Conservation (phyloP, 2,888 invertebrate species). For the Baccha elongata region DNA sequence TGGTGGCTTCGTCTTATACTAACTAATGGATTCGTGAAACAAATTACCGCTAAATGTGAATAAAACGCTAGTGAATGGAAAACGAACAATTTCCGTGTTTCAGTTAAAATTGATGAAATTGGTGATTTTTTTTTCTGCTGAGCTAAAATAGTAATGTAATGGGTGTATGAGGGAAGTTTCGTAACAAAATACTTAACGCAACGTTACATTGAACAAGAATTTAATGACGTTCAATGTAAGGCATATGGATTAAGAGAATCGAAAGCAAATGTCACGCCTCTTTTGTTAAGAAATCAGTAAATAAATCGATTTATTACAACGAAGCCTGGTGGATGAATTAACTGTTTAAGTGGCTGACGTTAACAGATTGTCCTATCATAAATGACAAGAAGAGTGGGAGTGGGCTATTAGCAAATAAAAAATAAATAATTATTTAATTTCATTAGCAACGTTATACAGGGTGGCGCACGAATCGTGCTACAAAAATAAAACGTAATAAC, state of each 20-base stretch:
- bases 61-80: constrained; percentile 52
- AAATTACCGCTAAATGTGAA: constrained; percentile 67
- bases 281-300: constrained; percentile 4
- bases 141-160: background rate
- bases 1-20: constrained; percentile 26
- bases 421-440: too few relatives aligned
- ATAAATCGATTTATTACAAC: constrained; percentile 18
- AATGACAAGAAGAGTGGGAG: background rate
- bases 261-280: constrained; percentile 8
- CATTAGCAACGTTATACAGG: too few relatives aligned
- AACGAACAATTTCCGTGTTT: constrained; percentile 59
- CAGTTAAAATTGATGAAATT: constrained; percentile 59
- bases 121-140: constrained; percentile 58
- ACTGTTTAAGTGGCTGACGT: background rate
- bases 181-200: constrained; percentile 28
- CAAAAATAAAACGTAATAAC: too few relatives aligned
- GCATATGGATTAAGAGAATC: background rate
- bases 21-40: constrained; percentile 64
- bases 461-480: too few relatives aligned
- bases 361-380: background rate
- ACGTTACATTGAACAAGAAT: constrained; percentile 31
- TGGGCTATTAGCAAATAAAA: background rate
- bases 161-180: background rate
- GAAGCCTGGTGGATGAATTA: constrained; percentile 6
- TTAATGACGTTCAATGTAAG: constrained; percentile 39